Conservation (phyloP, 2,113 vertebrate species). For the Collichthys lucidus region DNA sequence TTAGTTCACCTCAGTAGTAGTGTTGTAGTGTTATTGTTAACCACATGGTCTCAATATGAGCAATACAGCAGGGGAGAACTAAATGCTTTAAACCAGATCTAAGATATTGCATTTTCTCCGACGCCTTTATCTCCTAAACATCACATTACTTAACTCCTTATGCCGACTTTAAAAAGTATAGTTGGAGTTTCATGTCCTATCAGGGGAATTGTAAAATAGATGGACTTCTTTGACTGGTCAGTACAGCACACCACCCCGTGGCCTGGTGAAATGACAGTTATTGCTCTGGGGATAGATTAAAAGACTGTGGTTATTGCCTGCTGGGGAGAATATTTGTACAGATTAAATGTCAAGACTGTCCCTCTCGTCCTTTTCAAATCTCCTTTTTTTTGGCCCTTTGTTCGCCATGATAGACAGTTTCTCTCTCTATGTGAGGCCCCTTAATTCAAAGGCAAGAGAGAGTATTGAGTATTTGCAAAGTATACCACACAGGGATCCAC, state of each 20-base stretch:
- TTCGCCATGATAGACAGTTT: slow-evolving; percentile 84
- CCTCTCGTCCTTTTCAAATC: slow-evolving; percentile 78
- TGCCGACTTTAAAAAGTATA: not conserved
- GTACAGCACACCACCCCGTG: slow-evolving; percentile 39
- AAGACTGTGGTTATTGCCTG: slow-evolving; percentile 71
- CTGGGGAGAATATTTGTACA: slow-evolving; percentile 80
- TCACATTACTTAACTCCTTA: not conserved
- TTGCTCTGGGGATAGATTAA: slow-evolving; percentile 65
- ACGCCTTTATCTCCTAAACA: not conserved
- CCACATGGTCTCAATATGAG: not conserved
- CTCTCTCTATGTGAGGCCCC: slow-evolving; percentile 81
- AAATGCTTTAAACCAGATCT: not conserved
- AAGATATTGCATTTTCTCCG: not conserved
- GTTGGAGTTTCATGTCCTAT: slow-evolving; percentile 32
- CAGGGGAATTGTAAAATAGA: slow-evolving; percentile 26
- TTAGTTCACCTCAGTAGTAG: slow-evolving; percentile 6
- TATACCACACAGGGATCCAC: slow-evolving; percentile 78
- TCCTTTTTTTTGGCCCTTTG: slow-evolving; percentile 82
- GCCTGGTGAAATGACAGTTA: slow-evolving; percentile 67
- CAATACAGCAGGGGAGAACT: not conserved
- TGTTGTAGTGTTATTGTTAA: slow-evolving; percentile 1
- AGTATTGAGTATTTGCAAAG: slow-evolving; percentile 77
- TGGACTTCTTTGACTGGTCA: slow-evolving; percentile 34
- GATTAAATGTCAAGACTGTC: slow-evolving; percentile 82
- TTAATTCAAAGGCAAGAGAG: slow-evolving; percentile 73